These are phyloP conservation scores for Lasioglossum baleicum DNA, from an alignment of 1,140 invertebrate species.

Conservation along the genomic window DNA sequence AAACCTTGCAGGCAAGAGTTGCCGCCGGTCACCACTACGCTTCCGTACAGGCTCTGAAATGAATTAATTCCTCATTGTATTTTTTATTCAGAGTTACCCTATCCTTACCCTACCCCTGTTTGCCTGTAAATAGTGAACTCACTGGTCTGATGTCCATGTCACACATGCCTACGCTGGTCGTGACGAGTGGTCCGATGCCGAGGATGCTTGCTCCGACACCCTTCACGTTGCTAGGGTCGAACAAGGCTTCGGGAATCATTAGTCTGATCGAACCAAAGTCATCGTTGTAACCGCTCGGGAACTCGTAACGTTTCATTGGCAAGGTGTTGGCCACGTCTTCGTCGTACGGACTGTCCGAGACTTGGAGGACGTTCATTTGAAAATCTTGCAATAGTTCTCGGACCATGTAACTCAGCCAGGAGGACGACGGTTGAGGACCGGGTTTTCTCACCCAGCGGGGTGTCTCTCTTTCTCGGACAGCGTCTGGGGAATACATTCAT, in stretches of 20 bases:
- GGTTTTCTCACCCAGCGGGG: slow-evolving; percentile 89
- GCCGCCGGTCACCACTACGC: slow-evolving; percentile 94
- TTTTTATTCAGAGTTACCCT: too few relatives aligned
- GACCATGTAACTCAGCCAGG: slow-evolving; percentile 95
- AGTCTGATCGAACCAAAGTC: slow-evolving; percentile 95
- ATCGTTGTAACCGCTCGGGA: slow-evolving; percentile 95
- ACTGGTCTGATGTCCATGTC: slow-evolving; percentile 96
- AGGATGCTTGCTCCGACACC: slow-evolving; percentile 83
- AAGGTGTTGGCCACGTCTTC: slow-evolving; percentile 89
- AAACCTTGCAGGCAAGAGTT: slow-evolving; percentile 90
- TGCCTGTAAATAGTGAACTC: slow-evolving; percentile 61
- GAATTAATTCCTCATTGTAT: neutral
- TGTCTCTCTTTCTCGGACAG: slow-evolving; percentile 90
- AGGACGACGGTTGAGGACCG: slow-evolving; percentile 90
- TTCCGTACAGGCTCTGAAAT: slow-evolving; percentile 86
- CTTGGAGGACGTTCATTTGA: slow-evolving; percentile 89
- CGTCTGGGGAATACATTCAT: slow-evolving; percentile 79
- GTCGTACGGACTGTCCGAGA: slow-evolving; percentile 92
- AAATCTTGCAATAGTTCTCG: slow-evolving; percentile 91
- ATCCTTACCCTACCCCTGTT: too few relatives aligned
- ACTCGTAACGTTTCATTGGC: slow-evolving; percentile 94
- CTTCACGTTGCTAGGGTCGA: slow-evolving; percentile 86
- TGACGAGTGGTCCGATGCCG: slow-evolving; percentile 86
- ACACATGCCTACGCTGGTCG: slow-evolving; percentile 95
- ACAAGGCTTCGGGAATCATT: slow-evolving; percentile 93